Evolutionary conservation across 2,888 invertebrate species (phyloP).

Genomic region (Pandemis corylana): DNA sequence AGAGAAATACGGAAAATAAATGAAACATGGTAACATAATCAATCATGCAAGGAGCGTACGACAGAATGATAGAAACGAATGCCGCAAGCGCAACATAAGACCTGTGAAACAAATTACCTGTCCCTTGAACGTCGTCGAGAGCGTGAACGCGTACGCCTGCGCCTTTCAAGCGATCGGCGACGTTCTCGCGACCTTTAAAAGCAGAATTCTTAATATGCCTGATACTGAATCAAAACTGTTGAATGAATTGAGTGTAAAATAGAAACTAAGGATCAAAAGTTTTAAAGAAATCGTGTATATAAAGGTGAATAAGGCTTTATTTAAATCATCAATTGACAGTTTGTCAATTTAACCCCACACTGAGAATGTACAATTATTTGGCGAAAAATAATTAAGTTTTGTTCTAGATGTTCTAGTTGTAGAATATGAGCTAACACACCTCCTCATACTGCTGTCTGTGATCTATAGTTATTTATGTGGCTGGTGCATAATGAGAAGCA

Average conservation of each 20-base stretch:
- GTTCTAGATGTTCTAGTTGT: no score
- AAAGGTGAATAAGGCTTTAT: not conserved
- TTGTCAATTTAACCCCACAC: no score
- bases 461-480: no score
- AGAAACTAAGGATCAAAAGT: not conserved
- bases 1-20: not conserved
- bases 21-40: no score
- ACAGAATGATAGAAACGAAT: slow-evolving; percentile 43
- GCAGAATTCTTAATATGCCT: slow-evolving; percentile 42
- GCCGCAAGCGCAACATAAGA: slow-evolving; percentile 48
- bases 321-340: not conserved
- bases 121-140: slow-evolving; percentile 80
- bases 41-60: slow-evolving; percentile 9
- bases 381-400: no score
- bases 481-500: no score
- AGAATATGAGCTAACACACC: no score
- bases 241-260: slow-evolving; percentile 15
- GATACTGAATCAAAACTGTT: slow-evolving; percentile 26
- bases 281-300: slow-evolving; percentile 10
- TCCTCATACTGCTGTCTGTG: no score
- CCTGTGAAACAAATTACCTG: slow-evolving; percentile 62
- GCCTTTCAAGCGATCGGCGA: slow-evolving; percentile 80
- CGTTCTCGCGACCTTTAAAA: slow-evolving; percentile 78
- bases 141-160: slow-evolving; percentile 78
- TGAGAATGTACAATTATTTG: no score